Base-by-base conservation (phyloP, 2,888 invertebrate genomes). In the Enchytraeus crypticus region DNA sequence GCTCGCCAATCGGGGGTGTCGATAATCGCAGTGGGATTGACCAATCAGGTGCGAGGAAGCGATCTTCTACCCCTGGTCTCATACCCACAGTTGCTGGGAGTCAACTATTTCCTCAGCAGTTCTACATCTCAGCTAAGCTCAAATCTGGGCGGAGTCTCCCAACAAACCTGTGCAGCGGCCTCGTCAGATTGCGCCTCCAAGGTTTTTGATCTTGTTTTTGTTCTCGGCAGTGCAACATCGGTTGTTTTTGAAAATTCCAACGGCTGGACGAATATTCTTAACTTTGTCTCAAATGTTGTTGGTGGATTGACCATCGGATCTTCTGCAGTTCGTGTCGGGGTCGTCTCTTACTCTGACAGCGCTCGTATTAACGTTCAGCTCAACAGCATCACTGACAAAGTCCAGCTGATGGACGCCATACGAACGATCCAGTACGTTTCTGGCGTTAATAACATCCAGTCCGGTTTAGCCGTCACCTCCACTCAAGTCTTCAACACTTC, bases 1-100 rank as follows among this genome's bases (percentile, higher is more conserved):
- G 59, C 21, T 11, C 34, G 43, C 3, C 51, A 58, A 4, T 53
- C 58, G 21, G 62, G 62, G 18, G 47, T 55, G 23, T 47, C 38
- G 11, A 23, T 62, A 23, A 27, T 53, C 29, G 45, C 45, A 23
- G 45, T 62, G 5, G 53, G 47, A n/a, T 55, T 62, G 21, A 49
- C 46, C 11, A n/a, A 21, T 21, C 14, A 26, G 51, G 38, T 51
- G 21, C 38, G 0, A 2, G 14, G 30, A 4, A 21, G 2, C 3
- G 47, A 59, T 21, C 21, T 62, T 33, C 5, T 18, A 5, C 4
- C 8, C 23, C 2, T 62, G 18, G 43, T 43, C 2, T 59, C 62
- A 3, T 55, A 46, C 26, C 62, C 62, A 18, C 56, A 56, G 23
- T 26, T 27, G 56, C n/a, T 23, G 3, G 27, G 45, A 5, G 21